Evolutionary conservation across 2,113 vertebrate genomes (phyloP), one percentile per base, ranked within the genome.

Genomic region (Oryzias curvinotus): DNA sequence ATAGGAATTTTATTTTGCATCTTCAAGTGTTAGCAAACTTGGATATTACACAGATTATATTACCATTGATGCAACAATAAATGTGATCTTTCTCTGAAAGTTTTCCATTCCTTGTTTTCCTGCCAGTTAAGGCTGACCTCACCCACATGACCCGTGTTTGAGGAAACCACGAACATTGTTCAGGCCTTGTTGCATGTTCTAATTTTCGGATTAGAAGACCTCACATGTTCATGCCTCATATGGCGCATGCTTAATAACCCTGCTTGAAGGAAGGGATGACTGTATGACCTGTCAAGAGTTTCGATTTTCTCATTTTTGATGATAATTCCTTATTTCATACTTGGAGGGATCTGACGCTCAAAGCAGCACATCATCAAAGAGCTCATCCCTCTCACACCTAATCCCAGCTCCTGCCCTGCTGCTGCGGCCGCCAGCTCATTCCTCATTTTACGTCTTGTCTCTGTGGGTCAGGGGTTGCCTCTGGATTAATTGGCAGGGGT

Each of bases 311-410:
- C 16, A 58, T 71, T 75, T 71, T 62, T 82, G 78, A 85, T 69
- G 78, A 78, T 85, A 84, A 89, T 82, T 87, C 87, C 85, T 80
- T 54, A 79, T 85, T 89, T 84, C 71, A 71, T 57, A 61, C 75
- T 69, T 53, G 7, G 14, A 16, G 18, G 68, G 52, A 70, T 77
- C 66, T 78, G 71, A 43, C 68, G 64, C 73, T 83, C 51, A 61
- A 71, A 84, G 78, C 25, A 76, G 59, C 3, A 63, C 80, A 81
- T 78, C 85, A 84, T 88, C 88, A 85, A 86, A 88, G 88, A 52
- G 15, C 52, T 61, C 70, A 76, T 72, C 75, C 60, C 65, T 52
- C 78, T 51, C 57, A 16, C 36, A 0, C 44, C 25, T 85, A 87
- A 85, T 89, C 83, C 78, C n/a, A 57, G 21, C 69, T 80, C 68